A percentile compares a stretch with the other conserved stretches of the same genome.
Evolutionary conservation across 2,888 invertebrate genomes (phyloP).

Genomic region (Thera britannica): DNA sequence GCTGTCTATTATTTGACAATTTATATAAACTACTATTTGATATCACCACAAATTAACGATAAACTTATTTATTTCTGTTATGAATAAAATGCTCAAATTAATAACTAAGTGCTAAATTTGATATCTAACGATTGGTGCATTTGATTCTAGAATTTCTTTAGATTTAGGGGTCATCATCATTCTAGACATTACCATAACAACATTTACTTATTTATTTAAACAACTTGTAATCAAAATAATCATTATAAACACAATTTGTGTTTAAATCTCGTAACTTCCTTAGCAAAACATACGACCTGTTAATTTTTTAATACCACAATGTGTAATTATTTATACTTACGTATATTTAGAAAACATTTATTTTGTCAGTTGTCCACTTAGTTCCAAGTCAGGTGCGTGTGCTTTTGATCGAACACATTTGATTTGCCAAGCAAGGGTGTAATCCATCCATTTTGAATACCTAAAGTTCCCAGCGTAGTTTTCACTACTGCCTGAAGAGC

Average conservation of each 20-base stretch:
- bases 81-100: slow-evolving; percentile 13
- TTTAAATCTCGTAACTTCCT: neutral
- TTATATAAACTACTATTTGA: neutral
- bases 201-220: neutral
- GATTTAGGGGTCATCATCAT: neutral
- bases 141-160: neutral
- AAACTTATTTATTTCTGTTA: neutral
- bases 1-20: too few species aligned
- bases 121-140: slow-evolving; percentile 6
- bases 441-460: too few species aligned
- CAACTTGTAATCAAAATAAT: neutral
- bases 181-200: neutral
- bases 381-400: too few species aligned
- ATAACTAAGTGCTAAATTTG: neutral
- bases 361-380: too few species aligned
- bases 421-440: too few species aligned
- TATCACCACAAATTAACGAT: neutral
- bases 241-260: neutral
- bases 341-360: too few species aligned
- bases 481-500: too few species aligned
- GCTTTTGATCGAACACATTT: too few species aligned
- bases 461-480: too few species aligned
- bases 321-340: neutral
- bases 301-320: neutral
- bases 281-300: neutral